A percentile compares a stretch with the other conserved stretches of the same genome.
Evolutionary conservation across 2,113 vertebrate species (phyloP).

Genomic region (Cettia cetti): DNA sequence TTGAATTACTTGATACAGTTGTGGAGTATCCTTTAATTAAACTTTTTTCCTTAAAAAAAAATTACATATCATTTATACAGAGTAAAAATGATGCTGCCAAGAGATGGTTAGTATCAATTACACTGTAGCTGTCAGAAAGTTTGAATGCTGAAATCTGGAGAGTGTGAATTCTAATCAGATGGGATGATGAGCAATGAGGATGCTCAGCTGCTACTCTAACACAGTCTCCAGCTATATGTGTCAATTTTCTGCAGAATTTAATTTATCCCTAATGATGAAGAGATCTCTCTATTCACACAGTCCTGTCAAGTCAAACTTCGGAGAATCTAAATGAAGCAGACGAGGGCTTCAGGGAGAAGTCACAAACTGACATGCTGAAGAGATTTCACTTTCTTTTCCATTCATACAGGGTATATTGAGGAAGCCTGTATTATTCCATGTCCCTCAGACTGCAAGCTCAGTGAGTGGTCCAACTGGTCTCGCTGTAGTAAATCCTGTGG

Average conservation of each 20-base stretch:
- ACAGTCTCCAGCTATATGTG: background rate
- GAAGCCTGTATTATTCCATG: conserved; percentile 97
- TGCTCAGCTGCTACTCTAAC: conserved; percentile 43
- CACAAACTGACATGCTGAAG: background rate
- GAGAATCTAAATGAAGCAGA: conserved; percentile 42
- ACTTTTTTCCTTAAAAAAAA: background rate
- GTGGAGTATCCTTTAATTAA: background rate
- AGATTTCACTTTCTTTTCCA: conserved; percentile 17
- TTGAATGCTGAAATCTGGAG: conserved; percentile 48
- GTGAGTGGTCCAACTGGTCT: conserved; percentile 98
- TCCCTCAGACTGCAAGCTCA: conserved; percentile 96
- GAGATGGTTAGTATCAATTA: conserved; percentile 64
- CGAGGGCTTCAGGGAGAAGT: background rate
- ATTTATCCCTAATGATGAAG: conserved; percentile 56
- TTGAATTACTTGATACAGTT: background rate
- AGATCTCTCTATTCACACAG: conserved; percentile 42
- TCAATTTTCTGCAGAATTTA: conserved; percentile 60
- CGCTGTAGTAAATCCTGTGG: conserved; percentile 97
- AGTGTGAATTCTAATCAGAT: conserved; percentile 56
- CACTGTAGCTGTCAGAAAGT: conserved; percentile 64
- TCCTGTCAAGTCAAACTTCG: conserved; percentile 43
- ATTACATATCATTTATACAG: background rate
- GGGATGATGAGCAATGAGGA: background rate
- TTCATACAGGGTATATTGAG: conserved; percentile 87
- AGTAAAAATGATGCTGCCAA: background rate